Evolutionary conservation across 2,113 vertebrate species (phyloP), one percentile per base, ranked within the genome.

Genomic region (Mionectes macconnelli): DNA sequence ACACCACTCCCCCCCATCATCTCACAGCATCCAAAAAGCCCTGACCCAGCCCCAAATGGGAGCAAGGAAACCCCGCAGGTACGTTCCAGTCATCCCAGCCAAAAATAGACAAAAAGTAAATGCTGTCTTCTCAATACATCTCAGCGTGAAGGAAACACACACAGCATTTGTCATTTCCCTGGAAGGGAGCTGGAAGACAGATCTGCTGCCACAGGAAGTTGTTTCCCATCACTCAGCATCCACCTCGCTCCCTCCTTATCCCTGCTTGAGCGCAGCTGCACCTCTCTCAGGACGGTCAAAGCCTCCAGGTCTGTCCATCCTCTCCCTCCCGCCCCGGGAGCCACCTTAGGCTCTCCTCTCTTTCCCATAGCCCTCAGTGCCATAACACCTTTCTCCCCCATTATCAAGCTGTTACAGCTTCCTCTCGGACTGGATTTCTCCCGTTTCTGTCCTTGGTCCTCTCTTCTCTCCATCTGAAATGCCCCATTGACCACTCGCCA

Each of bases 341-440:
- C 27, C 42, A 23, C 45, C 14, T 24, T 7, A 21, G 62, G 21
- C 12, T 81, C 52, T 39, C 39, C 31, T 37, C 35, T 44, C 37
- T 73, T 8, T 62, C 35, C 35, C 40, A 21, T 30, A 59, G 28
- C 22, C 19, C 21, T 4, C 8, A 35, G 35, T n/a, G 33, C 47
- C 8, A 0, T 15, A 22, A 45, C 12, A 78, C 20, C 27, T 87
- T 86, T 92, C 18, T 90, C 18, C n/a, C 25, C 55, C 42, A 23
- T 53, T 67, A 33, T 16, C 2, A 6, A 87, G 18, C 63, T 27
- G 10, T 44, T 79, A 39, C 8, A 6, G 31, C 57, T 45, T 95
- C 76, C 56, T 77, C 37, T 56, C 1, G 2, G 31, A 16, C 23
- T 0, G 0, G 57, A 74, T 33, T 28, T 8, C 40, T 47, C 52